These are phyloP conservation scores for Limnothrissa miodon DNA, from an alignment of 2,113 vertebrate species.

Conservation along the genomic window DNA sequence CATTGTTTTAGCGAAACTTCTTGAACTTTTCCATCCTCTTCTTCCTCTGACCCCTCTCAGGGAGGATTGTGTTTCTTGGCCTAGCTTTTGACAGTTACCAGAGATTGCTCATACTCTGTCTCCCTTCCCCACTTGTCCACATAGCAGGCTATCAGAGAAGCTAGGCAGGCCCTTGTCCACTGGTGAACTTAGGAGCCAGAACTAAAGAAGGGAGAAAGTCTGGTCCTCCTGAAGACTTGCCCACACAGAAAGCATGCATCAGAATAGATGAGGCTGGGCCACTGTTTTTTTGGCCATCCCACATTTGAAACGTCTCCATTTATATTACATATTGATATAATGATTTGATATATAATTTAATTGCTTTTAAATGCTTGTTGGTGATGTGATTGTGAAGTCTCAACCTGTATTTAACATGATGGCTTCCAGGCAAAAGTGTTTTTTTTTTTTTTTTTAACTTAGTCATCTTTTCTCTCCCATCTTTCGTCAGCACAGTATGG, in stretches of 20 bases:
- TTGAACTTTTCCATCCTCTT: conserved; percentile 32
- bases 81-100: conserved; percentile 11
- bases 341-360: not conserved
- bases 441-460: not conserved
- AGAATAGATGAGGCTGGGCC: not conserved
- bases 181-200: conserved; percentile 16
- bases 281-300: not conserved
- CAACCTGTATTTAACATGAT: not conserved
- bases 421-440: not conserved
- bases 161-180: conserved; percentile 4
- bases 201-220: not conserved
- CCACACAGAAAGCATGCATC: not conserved
- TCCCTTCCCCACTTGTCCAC: not conserved
- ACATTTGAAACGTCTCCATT: not conserved
- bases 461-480: not conserved
- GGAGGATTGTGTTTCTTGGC: conserved; percentile 21
- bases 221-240: not conserved
- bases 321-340: not conserved
- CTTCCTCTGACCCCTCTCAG: conserved; percentile 48
- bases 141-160: not conserved
- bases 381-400: not conserved
- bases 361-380: not conserved
- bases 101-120: conserved; percentile 4
- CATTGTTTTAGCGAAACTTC: conserved; percentile 47
- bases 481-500: not conserved